Evolutionary conservation across 2,797 vertebrate species (phyloP).

Genomic region (Danio kyathit): DNA sequence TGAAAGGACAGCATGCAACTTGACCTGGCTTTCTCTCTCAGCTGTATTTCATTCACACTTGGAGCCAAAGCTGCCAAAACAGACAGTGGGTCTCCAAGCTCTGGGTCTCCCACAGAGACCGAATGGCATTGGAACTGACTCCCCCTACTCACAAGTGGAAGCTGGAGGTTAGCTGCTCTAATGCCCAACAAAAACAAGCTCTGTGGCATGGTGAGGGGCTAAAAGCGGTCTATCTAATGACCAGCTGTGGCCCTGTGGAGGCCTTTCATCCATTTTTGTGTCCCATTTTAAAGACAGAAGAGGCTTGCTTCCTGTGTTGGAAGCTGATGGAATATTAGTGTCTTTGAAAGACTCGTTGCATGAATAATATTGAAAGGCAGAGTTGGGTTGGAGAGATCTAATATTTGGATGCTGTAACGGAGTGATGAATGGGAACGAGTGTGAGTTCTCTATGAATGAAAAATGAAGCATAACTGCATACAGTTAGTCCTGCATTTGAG

Average conservation of each 20-base stretch:
- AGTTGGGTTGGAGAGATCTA: conserved; percentile 16
- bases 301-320: conserved; percentile 52
- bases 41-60: conserved; percentile 61
- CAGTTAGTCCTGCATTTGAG: conserved; percentile 5
- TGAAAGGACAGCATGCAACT: conserved; percentile 38
- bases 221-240: conserved; percentile 25
- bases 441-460: conserved; percentile 26
- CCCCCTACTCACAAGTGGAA: conserved; percentile 8
- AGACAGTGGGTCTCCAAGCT: conserved; percentile 63
- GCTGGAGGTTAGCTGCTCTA: conserved; percentile 22
- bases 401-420: conserved; percentile 12
- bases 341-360: conserved; percentile 8
- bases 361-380: conserved; percentile 7
- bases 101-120: conserved; percentile 64
- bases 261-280: conserved; percentile 57
- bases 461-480: background rate
- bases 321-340: conserved; percentile 36
- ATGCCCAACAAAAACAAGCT: conserved; percentile 35
- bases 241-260: conserved; percentile 50
- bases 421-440: conserved; percentile 20
- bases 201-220: conserved; percentile 27
- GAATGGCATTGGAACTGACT: conserved; percentile 70
- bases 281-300: conserved; percentile 37
- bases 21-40: conserved; percentile 37
- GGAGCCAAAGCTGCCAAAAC: conserved; percentile 57